Evolutionary conservation across 2,888 invertebrate genomes (phyloP), one percentile per base, ranked within the genome.

Genomic region (Cosmia pyralina): DNA sequence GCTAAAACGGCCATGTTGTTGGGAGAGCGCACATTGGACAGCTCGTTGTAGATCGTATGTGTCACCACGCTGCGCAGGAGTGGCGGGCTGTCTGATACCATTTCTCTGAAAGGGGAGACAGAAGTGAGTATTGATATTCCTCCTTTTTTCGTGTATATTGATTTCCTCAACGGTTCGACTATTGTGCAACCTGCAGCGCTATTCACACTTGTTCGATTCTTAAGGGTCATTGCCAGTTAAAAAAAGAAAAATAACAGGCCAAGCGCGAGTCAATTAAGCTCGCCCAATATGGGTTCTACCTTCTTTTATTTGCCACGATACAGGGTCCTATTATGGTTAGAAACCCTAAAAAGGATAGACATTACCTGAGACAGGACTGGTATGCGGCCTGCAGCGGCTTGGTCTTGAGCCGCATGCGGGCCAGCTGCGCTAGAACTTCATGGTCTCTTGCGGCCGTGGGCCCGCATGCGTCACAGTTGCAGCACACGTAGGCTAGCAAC

Each of bases 1-100:
- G 98, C 98, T 22, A 99, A 96, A 93, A 99, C 98, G 17, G 98
- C 97, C 98, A 99, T 98, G 94, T 99, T 99, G 96, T 99, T 99
- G 0, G 99, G 98, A 94, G 99, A 99, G 75, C 99, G 97, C 46
- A 98, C 97, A 89, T 98, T 98, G 0, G 99, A 99, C 83, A 99
- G 95, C 96, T 99, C 99, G 94, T 99, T 99, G 96, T 98, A 99
- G 74, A 99, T 98, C 0, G 99, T 98, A 90, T 98, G 98, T 86
- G 98, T 99, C 85, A 99, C 96, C 78, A 99, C 97, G 50, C 98
- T 98, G 75, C 97, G 97, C 69, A 99, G 94, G 90, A 99, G 98
- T 41, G 98, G 98, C 0, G 98, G 97, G 89, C 98, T 98, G 68
- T 98, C 97, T 19, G 97, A 97, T 58, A 99, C 97, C 96, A 99